These are phyloP conservation scores for Brachionus paranguensis DNA, from an alignment of 1,140 invertebrate species.

Conservation along the genomic window DNA sequence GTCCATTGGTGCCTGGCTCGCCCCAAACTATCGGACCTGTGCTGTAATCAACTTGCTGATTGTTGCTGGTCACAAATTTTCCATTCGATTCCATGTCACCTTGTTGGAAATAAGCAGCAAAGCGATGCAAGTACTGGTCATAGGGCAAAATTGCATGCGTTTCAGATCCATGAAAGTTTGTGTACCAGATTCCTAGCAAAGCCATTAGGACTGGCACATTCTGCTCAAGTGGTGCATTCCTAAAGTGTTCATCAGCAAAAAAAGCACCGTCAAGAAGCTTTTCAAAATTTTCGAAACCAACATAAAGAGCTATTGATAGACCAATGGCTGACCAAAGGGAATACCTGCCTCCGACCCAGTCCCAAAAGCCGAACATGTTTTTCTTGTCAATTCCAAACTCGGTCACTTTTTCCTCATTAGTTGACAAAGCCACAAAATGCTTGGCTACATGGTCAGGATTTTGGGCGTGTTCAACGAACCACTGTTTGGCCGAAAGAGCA, in stretches of 20 bases:
- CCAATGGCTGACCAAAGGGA: constrained; percentile 98
- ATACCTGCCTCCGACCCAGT: constrained; percentile 97
- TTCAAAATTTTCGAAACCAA: constrained; percentile 93
- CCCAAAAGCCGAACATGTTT: constrained; percentile 99
- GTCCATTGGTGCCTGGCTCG: constrained; percentile 98
- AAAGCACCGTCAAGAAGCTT: constrained; percentile 81
- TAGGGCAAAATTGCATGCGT: constrained; percentile 93
- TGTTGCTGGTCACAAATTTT: constrained; percentile 76
- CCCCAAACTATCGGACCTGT: constrained; percentile 92
- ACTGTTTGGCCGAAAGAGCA: constrained; percentile 87
- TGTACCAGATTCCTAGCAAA: constrained; percentile 89
- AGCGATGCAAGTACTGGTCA: constrained; percentile 91
- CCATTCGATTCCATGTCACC: constrained; percentile 99
- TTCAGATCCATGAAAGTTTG: constrained; percentile 87
- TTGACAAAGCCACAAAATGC: constrained; percentile 96
- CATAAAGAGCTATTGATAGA: constrained; percentile 82
- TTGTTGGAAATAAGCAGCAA: constrained; percentile 99
- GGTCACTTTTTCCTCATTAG: constrained; percentile 78
- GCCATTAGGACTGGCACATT: constrained; percentile 95
- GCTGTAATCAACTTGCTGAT: constrained; percentile 68
- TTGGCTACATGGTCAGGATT: constrained; percentile 80
- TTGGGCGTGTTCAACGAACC: constrained; percentile 79
- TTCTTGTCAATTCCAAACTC: constrained; percentile 92
- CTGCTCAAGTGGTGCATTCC: constrained; percentile 74
- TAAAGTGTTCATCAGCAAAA: constrained; percentile 91